A percentile compares a stretch with the other conserved stretches of the same genome.
phyloP scores from a whole-genome alignment of 2,888 invertebrate species.

The Aleiodes alternator region DNA sequence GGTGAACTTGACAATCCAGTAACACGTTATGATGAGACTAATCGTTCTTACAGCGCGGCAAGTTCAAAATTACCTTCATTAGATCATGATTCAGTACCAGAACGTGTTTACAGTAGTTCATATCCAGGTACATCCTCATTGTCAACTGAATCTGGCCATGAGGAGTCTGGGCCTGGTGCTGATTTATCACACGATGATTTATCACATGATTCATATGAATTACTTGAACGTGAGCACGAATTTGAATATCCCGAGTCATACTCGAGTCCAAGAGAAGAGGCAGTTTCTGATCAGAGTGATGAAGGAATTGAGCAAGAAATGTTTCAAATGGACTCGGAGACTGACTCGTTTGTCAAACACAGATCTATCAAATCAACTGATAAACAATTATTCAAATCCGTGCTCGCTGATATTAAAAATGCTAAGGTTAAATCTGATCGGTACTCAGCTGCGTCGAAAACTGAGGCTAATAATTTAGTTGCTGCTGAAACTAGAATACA shows the following conservation, averaged over 20 bases:
- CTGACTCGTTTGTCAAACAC: slow-evolving; percentile 72
- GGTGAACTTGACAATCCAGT: slow-evolving; percentile 82
- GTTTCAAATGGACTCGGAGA: slow-evolving; percentile 82
- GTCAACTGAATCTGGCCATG: slow-evolving; percentile 79
- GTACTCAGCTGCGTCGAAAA: slow-evolving; percentile 61
- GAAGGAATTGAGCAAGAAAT: slow-evolving; percentile 83
- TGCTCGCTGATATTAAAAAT: slow-evolving; percentile 68
- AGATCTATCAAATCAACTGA: slow-evolving; percentile 66
- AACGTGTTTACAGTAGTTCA: slow-evolving; percentile 89
- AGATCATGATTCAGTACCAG: slow-evolving; percentile 82
- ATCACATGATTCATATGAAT: slow-evolving; percentile 92
- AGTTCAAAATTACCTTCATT: slow-evolving; percentile 80
- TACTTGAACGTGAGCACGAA: slow-evolving; percentile 82
- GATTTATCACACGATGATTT: slow-evolving; percentile 89
- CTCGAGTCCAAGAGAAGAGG: slow-evolving; percentile 70
- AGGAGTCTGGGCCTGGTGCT: slow-evolving; percentile 81
- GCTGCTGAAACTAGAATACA: slow-evolving; percentile 70
- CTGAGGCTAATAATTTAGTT: slow-evolving; percentile 58
- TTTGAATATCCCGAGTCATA: slow-evolving; percentile 73
- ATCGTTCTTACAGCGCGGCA: slow-evolving; percentile 80
- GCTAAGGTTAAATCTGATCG: slow-evolving; percentile 66
- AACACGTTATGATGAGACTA: slow-evolving; percentile 84
- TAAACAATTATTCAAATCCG: slow-evolving; percentile 67
- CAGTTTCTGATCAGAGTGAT: slow-evolving; percentile 67
- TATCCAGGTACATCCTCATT: slow-evolving; percentile 88